Evolutionary conservation across 2,888 invertebrate species (phyloP), one percentile per base, ranked within the genome.

Genomic region (Caenorhabditis uteleia): DNA sequence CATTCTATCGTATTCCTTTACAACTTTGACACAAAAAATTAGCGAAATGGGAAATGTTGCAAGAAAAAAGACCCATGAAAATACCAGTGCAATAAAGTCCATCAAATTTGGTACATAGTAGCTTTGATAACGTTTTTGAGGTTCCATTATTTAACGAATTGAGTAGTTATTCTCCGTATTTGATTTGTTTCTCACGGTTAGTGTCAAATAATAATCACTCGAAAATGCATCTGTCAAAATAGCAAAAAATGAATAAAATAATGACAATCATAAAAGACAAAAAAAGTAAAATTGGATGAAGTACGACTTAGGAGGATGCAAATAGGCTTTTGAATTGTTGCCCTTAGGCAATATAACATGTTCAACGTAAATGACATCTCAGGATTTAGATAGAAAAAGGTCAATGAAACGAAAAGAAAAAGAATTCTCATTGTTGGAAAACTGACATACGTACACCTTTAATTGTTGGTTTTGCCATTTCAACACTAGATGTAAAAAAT

Each of bases 1-100:
- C 73, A 83, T 78, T 55, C 84, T 43, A 54, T 84, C 82, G 69
- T 84, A 84, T 56, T 84, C 84, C 55, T 79, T 77, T 6, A 84
- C 83, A 45, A 81, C 74, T 61, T 77, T 74, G 27, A 80, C 57
- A 39, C 79, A 80, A 57, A 77, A 76, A 29, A 82, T 77, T 10
- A 84, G 48, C 7, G 83, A 83, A 36, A 83, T 51, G 6, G 83
- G 83, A 26, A 83, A 70, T 14, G 83, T 83, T 51, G 73, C n/a
- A 23, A 82, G 36, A 46, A 84, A 66, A 29, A 83, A 42, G n/a
- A 78, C 23, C 67, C 77, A 77, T 1, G 77, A 62, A 27, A 70
- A 26, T 45, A 57, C 45, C 34, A 65, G 33, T 10, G 58, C 58
- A 21, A 53, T 23, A 29, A 55, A 43, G 21, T 65, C 58, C 16